Percentiles rank a stretch among this genome's conserved stretches.
Conservation (phyloP, 2,888 invertebrate genomes). For the Invenusta paracnida region DNA sequence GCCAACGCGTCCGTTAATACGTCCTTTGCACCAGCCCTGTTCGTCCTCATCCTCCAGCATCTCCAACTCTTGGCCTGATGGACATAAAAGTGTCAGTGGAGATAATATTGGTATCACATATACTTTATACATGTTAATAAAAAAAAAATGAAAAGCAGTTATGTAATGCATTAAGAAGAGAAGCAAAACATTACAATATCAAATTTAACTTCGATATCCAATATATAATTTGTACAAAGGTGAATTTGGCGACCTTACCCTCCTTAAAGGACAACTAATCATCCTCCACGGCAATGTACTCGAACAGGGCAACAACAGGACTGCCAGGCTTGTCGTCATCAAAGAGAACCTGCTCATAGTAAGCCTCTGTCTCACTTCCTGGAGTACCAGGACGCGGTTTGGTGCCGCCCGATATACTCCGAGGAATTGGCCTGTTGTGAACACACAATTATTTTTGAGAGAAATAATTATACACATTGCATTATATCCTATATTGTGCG, state of each 20-base stretch:
- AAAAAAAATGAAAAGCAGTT: too few species aligned
- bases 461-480: too few species aligned
- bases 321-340: not conserved
- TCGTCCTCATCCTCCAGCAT: constrained; percentile 96
- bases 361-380: not conserved
- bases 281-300: constrained; percentile 91
- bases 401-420: not conserved
- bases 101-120: not conserved
- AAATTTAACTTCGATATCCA: too few species aligned
- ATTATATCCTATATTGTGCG: too few species aligned
- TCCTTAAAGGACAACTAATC: constrained; percentile 92
- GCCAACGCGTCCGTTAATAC: constrained; percentile 88
- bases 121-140: too few species aligned
- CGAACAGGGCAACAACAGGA: constrained; percentile 87
- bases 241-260: too few species aligned
- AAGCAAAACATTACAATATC: too few species aligned
- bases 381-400: not conserved
- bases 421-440: too few species aligned
- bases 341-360: constrained; percentile 16
- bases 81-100: not conserved
- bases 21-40: constrained; percentile 97
- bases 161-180: too few species aligned
- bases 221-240: too few species aligned
- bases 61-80: constrained; percentile 86
- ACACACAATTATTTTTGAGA: too few species aligned